phyloP scores from a whole-genome alignment of 2,888 invertebrate species.

The Drosophila vallismaia region DNA sequence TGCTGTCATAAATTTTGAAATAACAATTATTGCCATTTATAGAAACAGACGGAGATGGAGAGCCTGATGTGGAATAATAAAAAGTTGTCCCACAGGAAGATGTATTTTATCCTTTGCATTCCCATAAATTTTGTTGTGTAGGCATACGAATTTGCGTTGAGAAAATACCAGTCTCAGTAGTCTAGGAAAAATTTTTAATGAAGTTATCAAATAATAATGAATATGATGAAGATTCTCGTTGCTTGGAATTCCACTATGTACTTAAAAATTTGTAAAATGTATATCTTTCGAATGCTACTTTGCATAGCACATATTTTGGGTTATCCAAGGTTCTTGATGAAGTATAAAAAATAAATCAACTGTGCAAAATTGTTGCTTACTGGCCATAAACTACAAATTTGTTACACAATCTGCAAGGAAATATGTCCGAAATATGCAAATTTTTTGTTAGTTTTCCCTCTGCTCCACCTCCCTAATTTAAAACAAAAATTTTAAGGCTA shows the following conservation, averaged over 20 bases:
- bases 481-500: slow-evolving; percentile 16
- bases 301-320: background rate
- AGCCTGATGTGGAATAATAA: slow-evolving; percentile 32
- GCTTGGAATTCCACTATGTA: no score
- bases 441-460: slow-evolving; percentile 30
- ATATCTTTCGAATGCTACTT: no score
- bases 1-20: slow-evolving; percentile 79
- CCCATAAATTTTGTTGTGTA: slow-evolving; percentile 47
- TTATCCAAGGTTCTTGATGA: background rate
- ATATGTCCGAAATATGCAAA: slow-evolving; percentile 77
- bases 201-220: background rate
- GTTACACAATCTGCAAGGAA: slow-evolving; percentile 48
- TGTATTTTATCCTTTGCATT: slow-evolving; percentile 55
- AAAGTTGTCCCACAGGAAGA: slow-evolving; percentile 42
- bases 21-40: slow-evolving; percentile 75
- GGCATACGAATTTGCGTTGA: background rate
- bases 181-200: background rate
- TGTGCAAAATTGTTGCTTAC: slow-evolving; percentile 52
- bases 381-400: slow-evolving; percentile 40
- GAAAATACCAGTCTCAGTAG: slow-evolving; percentile 9
- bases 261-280: no score
- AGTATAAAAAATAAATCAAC: slow-evolving; percentile 65
- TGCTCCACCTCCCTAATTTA: slow-evolving; percentile 14
- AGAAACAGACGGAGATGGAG: slow-evolving; percentile 17
- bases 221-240: no score